Evolutionary conservation across 2,113 vertebrate genomes (phyloP).

Genomic region (Gymnocephalus cernua): DNA sequence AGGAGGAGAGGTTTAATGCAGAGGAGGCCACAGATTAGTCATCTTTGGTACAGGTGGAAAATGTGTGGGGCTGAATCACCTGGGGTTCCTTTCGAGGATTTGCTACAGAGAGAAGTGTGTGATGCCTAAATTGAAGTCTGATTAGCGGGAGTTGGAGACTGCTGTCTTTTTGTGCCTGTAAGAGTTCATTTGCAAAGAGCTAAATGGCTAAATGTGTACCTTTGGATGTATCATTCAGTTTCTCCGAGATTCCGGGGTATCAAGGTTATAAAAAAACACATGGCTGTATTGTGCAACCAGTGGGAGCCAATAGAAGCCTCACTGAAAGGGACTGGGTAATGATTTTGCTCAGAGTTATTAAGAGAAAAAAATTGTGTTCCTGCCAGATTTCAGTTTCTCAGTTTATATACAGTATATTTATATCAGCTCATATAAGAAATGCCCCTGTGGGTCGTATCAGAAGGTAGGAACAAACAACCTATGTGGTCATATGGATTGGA

Average conservation of each 20-base stretch:
- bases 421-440: no score
- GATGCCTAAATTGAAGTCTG: conserved; percentile 9
- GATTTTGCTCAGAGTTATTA: background rate
- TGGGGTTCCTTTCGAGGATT: conserved; percentile 38
- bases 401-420: no score
- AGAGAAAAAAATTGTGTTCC: background rate
- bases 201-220: background rate
- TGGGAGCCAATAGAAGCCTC: background rate
- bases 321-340: background rate
- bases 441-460: no score
- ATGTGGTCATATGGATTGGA: no score
- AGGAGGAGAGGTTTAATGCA: conserved; percentile 44
- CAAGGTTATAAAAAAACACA: no score
- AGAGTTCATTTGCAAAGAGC: background rate
- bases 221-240: background rate
- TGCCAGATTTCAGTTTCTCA: background rate
- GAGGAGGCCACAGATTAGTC: conserved; percentile 67
- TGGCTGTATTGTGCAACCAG: no score
- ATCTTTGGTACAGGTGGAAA: conserved; percentile 69
- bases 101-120: conserved; percentile 2
- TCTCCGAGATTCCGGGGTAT: background rate
- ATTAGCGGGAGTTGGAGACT: conserved; percentile 1
- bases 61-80: conserved; percentile 58
- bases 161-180: background rate
- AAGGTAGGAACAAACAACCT: no score